Base-by-base conservation (phyloP, 2,888 invertebrate species). In the Pyrrhia umbra region DNA sequence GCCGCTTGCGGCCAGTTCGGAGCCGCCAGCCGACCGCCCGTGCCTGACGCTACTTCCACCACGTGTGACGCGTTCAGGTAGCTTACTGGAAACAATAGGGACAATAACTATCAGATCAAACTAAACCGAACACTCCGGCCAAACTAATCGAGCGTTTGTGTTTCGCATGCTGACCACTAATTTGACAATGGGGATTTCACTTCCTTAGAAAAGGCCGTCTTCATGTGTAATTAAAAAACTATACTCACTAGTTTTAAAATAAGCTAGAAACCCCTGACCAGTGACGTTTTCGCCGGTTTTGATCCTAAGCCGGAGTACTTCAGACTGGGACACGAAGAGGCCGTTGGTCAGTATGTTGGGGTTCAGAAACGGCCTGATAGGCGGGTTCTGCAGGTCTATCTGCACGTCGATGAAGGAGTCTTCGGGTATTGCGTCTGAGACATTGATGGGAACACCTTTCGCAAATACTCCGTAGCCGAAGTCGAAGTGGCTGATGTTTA, bases 231-330 rank as follows among this genome's bases (percentile, higher is more conserved):
- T 16, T 2, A 40, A 2, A 21, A n/a, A 13, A 5, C 4, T 13
- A 34, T 23, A 84, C 92, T 90, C 77, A 96, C 96, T 95, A 64
- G 96, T 96, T 89, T 95, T 96, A 86, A 96, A 97, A 77, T 94
- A 90, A 3, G 96, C 97, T 62, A 95, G 90, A 87, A 97, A 97
- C 1, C 97, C 97, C 62, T 92, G 92, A 0, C 97, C 97, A 0
- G 94, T 94, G 0, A 96, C 96, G 79, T 95, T 95, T 62, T 95
- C 95, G 1, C 96, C 96, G 0, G 97, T 97, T 64, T 95, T 95
- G 56, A 97, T 87, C 46, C 95, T 95, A n/a, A 97, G 87, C 55
- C 95, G 88, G 54, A 97, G 84, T 45, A 95, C 91, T 85, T 97
- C 97, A 0, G 95, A 94, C 15, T 93, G 88, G 0, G 97, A 97